Evolutionary conservation across 2,888 invertebrate species (phyloP).

Genomic region (Apomyelois bistriatella): DNA sequence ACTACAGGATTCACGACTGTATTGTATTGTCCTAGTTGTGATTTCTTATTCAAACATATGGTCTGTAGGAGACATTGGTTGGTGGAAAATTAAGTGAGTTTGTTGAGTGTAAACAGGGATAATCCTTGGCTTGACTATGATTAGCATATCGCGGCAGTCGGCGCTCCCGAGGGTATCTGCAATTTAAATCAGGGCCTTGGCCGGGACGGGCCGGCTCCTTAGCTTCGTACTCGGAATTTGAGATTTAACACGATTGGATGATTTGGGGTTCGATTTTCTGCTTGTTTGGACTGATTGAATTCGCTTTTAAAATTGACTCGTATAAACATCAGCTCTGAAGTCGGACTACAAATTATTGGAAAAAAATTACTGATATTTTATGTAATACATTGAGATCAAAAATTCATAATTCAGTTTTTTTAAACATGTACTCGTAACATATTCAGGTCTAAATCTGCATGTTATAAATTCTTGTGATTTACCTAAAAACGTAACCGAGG

Average conservation of each 20-base stretch:
- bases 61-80: constrained; percentile 53
- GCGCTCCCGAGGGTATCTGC: constrained; percentile 74
- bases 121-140: constrained; percentile 78
- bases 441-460: no score
- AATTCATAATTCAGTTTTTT: no score
- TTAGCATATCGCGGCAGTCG: constrained; percentile 79
- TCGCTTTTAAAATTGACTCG: constrained; percentile 61
- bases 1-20: background rate
- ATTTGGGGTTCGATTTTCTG: constrained; percentile 77
- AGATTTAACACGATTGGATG: constrained; percentile 76
- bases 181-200: constrained; percentile 78
- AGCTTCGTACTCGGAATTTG: constrained; percentile 71
- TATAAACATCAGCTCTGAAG: constrained; percentile 33
- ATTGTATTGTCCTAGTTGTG: background rate
- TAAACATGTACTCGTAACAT: no score
- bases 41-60: constrained; percentile 12
- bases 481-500: no score
- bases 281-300: constrained; percentile 75
- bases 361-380: no score
- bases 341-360: no score
- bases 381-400: no score
- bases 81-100: constrained; percentile 77
- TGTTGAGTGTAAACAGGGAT: constrained; percentile 80
- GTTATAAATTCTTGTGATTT: no score
- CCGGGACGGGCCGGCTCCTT: constrained; percentile 72